These are phyloP conservation scores for Leptinotarsa defecta DNA, from an alignment of 1,140 invertebrate genomes.

Conservation along the genomic window DNA sequence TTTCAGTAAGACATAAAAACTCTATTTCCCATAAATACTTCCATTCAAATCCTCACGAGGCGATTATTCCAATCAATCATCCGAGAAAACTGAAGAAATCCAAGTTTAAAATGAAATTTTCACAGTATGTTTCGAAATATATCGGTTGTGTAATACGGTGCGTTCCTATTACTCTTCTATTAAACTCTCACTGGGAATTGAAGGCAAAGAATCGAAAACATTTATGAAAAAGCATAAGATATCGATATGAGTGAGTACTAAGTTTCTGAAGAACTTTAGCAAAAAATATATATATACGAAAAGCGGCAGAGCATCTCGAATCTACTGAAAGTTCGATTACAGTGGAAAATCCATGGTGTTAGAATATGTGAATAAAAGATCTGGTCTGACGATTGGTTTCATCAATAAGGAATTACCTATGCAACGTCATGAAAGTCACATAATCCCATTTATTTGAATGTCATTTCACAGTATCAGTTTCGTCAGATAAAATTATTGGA, in stretches of 20 bases:
- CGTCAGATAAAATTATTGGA: too few species aligned
- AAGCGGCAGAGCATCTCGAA: too few species aligned
- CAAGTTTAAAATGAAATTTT: constrained; percentile 36
- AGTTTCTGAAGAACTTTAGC: background rate
- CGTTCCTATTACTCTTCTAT: background rate
- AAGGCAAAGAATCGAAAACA: background rate
- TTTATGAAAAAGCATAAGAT: background rate
- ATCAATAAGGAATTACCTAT: too few species aligned
- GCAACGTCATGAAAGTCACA: too few species aligned
- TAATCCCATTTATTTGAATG: too few species aligned
- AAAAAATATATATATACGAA: background rate
- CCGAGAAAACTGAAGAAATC: constrained; percentile 32
- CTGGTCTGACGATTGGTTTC: too few species aligned
- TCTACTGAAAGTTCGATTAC: too few species aligned
- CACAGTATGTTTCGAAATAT: background rate
- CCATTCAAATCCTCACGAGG: constrained; percentile 14
- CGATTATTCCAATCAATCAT: constrained; percentile 18
- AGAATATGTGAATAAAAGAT: too few species aligned
- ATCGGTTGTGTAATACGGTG: background rate
- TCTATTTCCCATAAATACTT: constrained; percentile 19
- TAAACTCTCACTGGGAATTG: background rate
- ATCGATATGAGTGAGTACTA: background rate
- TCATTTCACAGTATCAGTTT: too few species aligned
- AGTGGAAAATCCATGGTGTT: too few species aligned
- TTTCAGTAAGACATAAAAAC: constrained; percentile 25